Evolutionary conservation across 2,888 invertebrate genomes (phyloP).

Genomic region (Diaphora mendica): DNA sequence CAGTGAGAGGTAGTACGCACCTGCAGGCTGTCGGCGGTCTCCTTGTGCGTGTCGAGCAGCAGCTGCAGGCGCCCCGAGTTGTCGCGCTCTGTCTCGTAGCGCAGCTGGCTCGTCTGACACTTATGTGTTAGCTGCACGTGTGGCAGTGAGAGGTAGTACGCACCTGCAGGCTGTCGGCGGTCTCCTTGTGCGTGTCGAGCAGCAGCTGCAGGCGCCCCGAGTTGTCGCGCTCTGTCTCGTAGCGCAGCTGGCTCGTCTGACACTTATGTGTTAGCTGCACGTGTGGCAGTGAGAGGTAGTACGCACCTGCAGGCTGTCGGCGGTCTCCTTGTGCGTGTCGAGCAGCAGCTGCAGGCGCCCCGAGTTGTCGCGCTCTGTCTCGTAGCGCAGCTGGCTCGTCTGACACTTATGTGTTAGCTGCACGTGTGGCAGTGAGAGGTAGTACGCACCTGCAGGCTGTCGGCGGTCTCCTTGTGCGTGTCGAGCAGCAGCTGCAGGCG

Average conservation of each 20-base stretch:
- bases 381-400: conserved; percentile 76
- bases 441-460: conserved; percentile 76
- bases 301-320: conserved; percentile 78
- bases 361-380: conserved; percentile 82
- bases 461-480: conserved; percentile 86
- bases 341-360: conserved; percentile 86
- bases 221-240: conserved; percentile 82
- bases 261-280: too few species aligned
- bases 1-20: too few species aligned
- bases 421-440: too few species aligned
- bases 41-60: too few species aligned
- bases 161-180: conserved; percentile 81
- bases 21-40: too few species aligned
- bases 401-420: too few species aligned
- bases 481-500: conserved; percentile 86
- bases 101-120: too few species aligned
- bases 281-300: too few species aligned
- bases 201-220: conserved; percentile 85
- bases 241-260: conserved; percentile 76
- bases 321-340: conserved; percentile 86
- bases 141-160: too few species aligned
- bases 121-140: too few species aligned
- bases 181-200: conserved; percentile 86
- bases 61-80: too few species aligned
- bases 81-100: too few species aligned